phyloP scores from a whole-genome alignment of 1,140 invertebrate genomes.

The Cydia splendana region DNA sequence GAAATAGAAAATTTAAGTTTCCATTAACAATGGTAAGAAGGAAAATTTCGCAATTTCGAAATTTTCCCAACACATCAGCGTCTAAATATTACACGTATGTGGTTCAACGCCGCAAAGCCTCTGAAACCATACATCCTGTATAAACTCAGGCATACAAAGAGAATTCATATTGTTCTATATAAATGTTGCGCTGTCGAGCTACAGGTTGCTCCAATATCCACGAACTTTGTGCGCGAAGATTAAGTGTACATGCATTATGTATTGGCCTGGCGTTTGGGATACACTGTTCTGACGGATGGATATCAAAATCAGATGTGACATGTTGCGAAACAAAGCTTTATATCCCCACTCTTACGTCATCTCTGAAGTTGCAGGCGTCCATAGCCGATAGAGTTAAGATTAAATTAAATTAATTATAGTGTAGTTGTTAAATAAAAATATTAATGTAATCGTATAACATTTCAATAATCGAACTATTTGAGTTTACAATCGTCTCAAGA shows the following conservation, averaged over 20 bases:
- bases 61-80: neutral
- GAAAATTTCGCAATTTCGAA: too few relatives aligned
- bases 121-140: neutral
- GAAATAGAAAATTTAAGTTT: too few relatives aligned
- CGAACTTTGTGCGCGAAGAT: constrained; percentile 18
- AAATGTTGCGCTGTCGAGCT: neutral
- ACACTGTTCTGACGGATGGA: neutral
- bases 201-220: constrained; percentile 18
- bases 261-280: neutral
- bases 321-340: neutral
- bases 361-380: too few relatives aligned
- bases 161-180: constrained; percentile 13
- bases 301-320: neutral
- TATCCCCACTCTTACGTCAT: too few relatives aligned
- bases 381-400: too few relatives aligned
- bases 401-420: too few relatives aligned
- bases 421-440: too few relatives aligned
- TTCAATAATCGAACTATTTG: too few relatives aligned
- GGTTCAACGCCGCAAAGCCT: neutral
- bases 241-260: constrained; percentile 30
- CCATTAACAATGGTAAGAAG: too few relatives aligned
- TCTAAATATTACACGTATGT: neutral
- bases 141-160: neutral
- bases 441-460: too few relatives aligned
- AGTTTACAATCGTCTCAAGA: too few relatives aligned